Evolutionary conservation across 2,888 invertebrate species (phyloP).

Genomic region (Seladonia tumulorum): DNA sequence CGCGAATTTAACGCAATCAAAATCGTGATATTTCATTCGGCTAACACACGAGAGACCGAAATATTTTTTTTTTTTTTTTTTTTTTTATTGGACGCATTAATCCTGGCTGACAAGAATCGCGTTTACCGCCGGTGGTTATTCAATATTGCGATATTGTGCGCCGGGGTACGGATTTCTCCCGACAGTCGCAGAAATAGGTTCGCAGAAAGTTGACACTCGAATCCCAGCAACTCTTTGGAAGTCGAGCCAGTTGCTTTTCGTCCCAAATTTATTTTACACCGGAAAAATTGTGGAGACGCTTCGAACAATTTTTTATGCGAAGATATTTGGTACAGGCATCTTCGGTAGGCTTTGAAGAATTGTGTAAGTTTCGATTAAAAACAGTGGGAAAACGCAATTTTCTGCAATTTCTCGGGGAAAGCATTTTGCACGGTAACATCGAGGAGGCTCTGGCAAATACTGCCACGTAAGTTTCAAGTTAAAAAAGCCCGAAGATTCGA

Average conservation of each 20-base stretch:
- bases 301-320: too few species aligned
- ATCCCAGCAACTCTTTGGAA: background rate
- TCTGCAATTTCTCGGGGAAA: background rate
- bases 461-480: background rate
- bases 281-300: background rate
- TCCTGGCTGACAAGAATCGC: conserved; percentile 2
- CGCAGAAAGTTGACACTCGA: background rate
- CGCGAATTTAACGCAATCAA: conserved; percentile 36
- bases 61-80: conserved; percentile 11
- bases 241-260: background rate
- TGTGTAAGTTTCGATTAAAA: background rate
- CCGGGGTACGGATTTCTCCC: background rate
- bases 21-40: conserved; percentile 31
- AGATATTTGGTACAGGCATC: background rate
- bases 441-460: background rate
- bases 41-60: background rate
- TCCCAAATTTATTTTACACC: background rate
- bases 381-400: background rate
- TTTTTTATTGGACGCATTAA: conserved; percentile 13
- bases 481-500: background rate
- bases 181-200: background rate
- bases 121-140: background rate
- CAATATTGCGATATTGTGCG: background rate
- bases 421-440: background rate
- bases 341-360: background rate